Evolutionary conservation across 1,140 invertebrate genomes (phyloP).

Genomic region (Frieseomelitta varia): DNA sequence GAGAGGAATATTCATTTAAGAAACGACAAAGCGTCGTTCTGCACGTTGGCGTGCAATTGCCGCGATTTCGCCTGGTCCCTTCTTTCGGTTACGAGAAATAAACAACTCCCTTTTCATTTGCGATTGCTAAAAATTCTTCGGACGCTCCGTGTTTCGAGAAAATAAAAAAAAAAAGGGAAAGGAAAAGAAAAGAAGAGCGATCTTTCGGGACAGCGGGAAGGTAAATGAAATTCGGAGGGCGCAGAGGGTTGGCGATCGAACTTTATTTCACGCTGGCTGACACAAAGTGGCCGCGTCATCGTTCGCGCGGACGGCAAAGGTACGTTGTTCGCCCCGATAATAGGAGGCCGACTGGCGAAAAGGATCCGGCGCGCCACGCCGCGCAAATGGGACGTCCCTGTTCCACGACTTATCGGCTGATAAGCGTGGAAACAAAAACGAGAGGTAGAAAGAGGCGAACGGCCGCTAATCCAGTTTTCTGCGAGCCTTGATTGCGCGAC

Average conservation of each 20-base stretch:
- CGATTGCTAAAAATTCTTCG: not conserved
- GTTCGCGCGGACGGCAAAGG: constrained; percentile 6
- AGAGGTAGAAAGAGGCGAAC: constrained; percentile 7
- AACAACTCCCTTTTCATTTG: too few relatives aligned
- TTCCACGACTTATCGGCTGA: constrained; percentile 50
- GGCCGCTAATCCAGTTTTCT: constrained; percentile 52
- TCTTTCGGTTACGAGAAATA: too few relatives aligned
- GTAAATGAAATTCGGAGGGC: not conserved
- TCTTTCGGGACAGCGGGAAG: not conserved
- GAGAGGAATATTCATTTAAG: not conserved
- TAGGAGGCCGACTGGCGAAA: constrained; percentile 23
- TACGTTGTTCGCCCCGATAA: constrained; percentile 30
- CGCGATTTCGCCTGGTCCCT: too few relatives aligned
- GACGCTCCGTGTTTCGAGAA: not conserved
- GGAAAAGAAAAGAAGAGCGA: not conserved
- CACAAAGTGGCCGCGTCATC: constrained; percentile 22
- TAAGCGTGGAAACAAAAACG: constrained; percentile 46
- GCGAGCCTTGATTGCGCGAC: constrained; percentile 39
- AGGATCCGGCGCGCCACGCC: constrained; percentile 7
- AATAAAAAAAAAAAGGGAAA: not conserved
- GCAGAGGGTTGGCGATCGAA: not conserved
- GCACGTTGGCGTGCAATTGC: too few relatives aligned
- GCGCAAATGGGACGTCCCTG: constrained; percentile 49
- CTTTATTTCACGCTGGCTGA: constrained; percentile 29
- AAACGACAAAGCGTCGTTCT: not conserved